These are phyloP conservation scores for Myotis davidii DNA, from an alignment of 2,113 vertebrate genomes.

Conservation along the genomic window DNA sequence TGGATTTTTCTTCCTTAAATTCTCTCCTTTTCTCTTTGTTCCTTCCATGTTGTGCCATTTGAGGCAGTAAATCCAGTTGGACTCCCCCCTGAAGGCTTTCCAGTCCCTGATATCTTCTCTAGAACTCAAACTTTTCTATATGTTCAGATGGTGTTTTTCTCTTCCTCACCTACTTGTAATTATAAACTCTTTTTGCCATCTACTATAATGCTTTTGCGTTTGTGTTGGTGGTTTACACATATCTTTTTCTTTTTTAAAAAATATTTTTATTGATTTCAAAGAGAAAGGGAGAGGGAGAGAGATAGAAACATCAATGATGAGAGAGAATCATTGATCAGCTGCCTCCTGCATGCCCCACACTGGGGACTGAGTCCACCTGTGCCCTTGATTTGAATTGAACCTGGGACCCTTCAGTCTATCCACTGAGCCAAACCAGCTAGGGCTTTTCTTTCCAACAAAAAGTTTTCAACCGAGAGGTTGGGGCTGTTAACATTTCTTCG, in stretches of 20 bases:
- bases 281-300: no score
- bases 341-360: no score
- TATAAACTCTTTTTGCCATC: not conserved
- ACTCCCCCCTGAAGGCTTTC: rapidly evolving
- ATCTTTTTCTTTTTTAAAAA: not conserved
- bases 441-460: not conserved
- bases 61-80: not conserved
- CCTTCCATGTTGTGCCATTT: rapidly evolving
- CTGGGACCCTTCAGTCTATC: no score
- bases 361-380: no score
- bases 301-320: no score
- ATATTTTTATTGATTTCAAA: no score
- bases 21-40: not conserved
- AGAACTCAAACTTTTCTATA: not conserved
- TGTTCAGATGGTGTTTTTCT: not conserved
- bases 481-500: not conserved
- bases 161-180: not conserved
- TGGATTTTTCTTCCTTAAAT: not conserved
- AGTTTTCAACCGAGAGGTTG: not conserved
- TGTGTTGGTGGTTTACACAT: not conserved
- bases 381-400: no score
- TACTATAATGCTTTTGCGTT: not conserved
- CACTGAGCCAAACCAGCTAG: no score
- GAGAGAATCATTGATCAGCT: no score
- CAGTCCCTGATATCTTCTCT: not conserved